Evolutionary conservation across 2,797 vertebrate genomes (phyloP).

Genomic region (Spatula versicolor): DNA sequence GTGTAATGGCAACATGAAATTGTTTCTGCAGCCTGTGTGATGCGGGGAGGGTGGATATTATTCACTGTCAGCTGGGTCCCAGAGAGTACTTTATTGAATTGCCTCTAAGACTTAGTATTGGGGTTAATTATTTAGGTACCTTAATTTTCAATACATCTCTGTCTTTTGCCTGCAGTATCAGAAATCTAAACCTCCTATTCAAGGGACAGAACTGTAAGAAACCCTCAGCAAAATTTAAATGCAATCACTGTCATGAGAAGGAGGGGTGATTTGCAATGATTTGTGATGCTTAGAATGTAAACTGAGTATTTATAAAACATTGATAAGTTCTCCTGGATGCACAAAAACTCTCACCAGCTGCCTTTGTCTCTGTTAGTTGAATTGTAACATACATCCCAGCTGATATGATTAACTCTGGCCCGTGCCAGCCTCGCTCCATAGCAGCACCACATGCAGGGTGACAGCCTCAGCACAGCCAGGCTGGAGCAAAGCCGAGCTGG

Average conservation of each 20-base stretch:
- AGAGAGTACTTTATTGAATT: constrained; percentile 32
- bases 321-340: not conserved
- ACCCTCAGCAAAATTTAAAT: not conserved
- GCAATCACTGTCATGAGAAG: not conserved
- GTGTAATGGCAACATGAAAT: not conserved
- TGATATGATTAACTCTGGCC: not conserved
- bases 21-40: not conserved
- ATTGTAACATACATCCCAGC: constrained; percentile 7
- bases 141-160: constrained; percentile 46
- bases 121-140: constrained; percentile 72
- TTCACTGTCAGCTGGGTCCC: not conserved
- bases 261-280: not conserved
- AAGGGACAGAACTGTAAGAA: not conserved
- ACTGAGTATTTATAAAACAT: constrained; percentile 29
- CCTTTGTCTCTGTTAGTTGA: constrained; percentile 48
- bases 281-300: not conserved
- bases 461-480: not conserved
- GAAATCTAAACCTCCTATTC: not conserved
- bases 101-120: constrained; percentile 15
- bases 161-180: constrained; percentile 13
- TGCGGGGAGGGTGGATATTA: not conserved
- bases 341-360: constrained; percentile 1
- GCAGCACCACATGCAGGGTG: not conserved
- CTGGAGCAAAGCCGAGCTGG: not conserved
- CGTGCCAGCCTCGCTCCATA: not conserved